Base-by-base conservation (phyloP, 2,888 invertebrate species). In the Strigamia maritima region DNA sequence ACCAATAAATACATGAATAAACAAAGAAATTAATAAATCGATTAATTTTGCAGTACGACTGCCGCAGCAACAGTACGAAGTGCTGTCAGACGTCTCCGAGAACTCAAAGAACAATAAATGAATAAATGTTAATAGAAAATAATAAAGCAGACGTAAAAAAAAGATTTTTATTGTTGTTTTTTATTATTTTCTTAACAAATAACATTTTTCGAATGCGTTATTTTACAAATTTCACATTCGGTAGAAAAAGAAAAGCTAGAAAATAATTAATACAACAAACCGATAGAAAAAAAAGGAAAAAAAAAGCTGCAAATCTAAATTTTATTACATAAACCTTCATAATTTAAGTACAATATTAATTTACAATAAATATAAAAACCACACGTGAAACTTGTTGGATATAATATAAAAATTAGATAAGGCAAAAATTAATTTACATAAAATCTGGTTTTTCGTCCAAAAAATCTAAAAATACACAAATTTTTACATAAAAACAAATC, bases 1-100 rank as follows among this genome's bases (percentile, higher is more conserved):
- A 76, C 2, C 16, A 76, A 16, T 76, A n/a, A 31, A 31, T 10
- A 44, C 44, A 40, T 77, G 1, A 22, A 7, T 77, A 44, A 38
- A 22, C 1, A 31, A 2, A 19, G 8, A 76, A 40, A 24, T 19
- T 54, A 49, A 49, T 22, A 80, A 16, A 77, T 80, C 70, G 80
- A 80, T 77, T 80, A 79, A 85, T 84, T 77, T 84, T 87, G 86
- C 77, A 80, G 80, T 83, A 99, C 99, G 82, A 97, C 97, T 28
- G 97, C 98, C 80, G 99, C 98, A 79, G 96, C 97, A 79, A 97
- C 98, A 81, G 97, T 98, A 83, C 90, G 98, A 85, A 97, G 97
- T 82, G 97, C 98, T 82, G 97, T 99, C 83, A 91, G 98, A 87
- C 93, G 98, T 89, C 92, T 98, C 85, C 92, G 97, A 86, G 98